Base-by-base conservation (phyloP, 2,797 vertebrate genomes). In the Falco columbarius region DNA sequence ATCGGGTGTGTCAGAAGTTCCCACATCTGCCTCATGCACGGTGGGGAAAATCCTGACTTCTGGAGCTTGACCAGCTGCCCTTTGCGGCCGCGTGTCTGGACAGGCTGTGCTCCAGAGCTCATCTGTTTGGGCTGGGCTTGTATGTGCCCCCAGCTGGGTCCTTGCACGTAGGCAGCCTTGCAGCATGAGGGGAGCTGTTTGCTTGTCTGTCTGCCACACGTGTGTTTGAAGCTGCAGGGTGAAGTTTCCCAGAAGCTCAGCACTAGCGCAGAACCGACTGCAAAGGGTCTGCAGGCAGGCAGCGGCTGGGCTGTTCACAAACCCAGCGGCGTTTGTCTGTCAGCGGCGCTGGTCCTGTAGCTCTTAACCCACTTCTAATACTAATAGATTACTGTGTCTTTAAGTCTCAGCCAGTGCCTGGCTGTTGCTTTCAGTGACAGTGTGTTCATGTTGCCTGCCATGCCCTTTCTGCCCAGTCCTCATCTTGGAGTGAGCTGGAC, bases 31-130 rank as follows among this genome's bases (percentile, higher is more conserved):
- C 32, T 51, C 38, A 16, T 9, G 32, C 29, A 56, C 21, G 10
- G 17, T 2, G 2, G 73, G 47, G 52, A 24, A 38, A 56, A 79
- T 51, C 54, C 52, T 1, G 1, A 8, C 15, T 27, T 24, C 38
- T 9, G 46, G 47, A 67, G 66, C 67, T 14, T 27, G 42, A 32
- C 55, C 40, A 42, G 47, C 54, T 42, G 61, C 47, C 51, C 30
- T 9, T 3, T 10, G 21, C 40, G 9, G 36, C 36, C 7, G 1
- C 1, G 1, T 27, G 1, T 15, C 30, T 27, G 7, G 3, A 4
- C 38, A 6, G 55, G 21, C 51, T 32, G 12, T 6, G 46, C 40
- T 47, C 20, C 21, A 12, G 68, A 24, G 58, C 65, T 9, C 23
- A 14, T 14, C 42, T 8, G 27, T 19, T 23, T 3, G 2, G 10